Evolutionary conservation across 1,140 invertebrate species (phyloP), one percentile per base, ranked within the genome.

Genomic region (Drosophila guanche): DNA sequence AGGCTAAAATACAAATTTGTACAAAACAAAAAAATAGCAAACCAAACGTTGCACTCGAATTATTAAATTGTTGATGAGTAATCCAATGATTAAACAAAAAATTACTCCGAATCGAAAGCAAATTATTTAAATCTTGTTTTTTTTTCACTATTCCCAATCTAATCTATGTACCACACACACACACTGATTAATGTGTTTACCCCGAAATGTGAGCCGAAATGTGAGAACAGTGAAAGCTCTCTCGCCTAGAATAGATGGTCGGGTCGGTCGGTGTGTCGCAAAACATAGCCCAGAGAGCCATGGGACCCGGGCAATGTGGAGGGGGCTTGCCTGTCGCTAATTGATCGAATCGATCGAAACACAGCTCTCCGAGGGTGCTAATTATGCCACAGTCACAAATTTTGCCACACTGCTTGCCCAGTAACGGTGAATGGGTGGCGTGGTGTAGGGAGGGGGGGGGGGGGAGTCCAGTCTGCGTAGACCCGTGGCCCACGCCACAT

Each of bases 121-220:
- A 61, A 72, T 16, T n/a, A 6, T 10, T n/a, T 14, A 58, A 48
- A 25, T 56, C 37, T 51, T 20, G 25, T 46, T 57, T 20, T 33
- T 46, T 57, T 51, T 27, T 20, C 20, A 5, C 27, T 20, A 22
- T 67, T 68, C 54, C 8, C 23, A 54, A 79, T 76, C 61, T 79
- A 54, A 83, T 79, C 69, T 46, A 16, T 54, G 5, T 20, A 20
- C 16, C 16, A 20, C 16, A 1, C 16, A 20, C 16, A 20, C 16
- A 20, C 37, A 40, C 56, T 75, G 70, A 75, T 75, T 59, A 75
- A 83, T 71, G 29, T 83, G 65, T 69, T 78, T 83, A 62, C 29
- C 47, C 52, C 4, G 52, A 68, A 65, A 83, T 55, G 2, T 56
- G n/a, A n/a, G n/a, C n/a, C n/a, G n/a, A n/a, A n/a, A n/a, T n/a